Percentiles rank a stretch among this genome's conserved stretches.
Conservation (phyloP, 2,888 invertebrate species). For the Ariolimax columbianus region DNA sequence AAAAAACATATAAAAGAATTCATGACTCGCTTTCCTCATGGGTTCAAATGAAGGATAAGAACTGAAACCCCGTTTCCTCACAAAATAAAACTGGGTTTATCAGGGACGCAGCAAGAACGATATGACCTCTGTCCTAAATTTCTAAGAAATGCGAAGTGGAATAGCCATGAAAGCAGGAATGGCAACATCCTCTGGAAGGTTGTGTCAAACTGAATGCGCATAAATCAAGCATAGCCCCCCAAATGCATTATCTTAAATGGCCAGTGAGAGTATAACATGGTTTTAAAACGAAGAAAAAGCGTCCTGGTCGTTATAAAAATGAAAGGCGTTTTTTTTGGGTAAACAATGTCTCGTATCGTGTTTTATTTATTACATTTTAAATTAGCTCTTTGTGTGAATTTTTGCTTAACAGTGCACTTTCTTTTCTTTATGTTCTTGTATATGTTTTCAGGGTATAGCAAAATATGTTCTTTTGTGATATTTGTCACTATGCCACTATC, state of each 20-base stretch:
- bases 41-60: too few species aligned
- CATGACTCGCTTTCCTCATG: too few species aligned
- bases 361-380: too few species aligned
- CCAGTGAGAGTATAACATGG: neutral
- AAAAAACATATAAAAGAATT: too few species aligned
- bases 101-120: neutral
- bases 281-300: neutral
- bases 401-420: too few species aligned
- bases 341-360: neutral
- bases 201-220: slow-evolving; percentile 28
- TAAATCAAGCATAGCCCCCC: slow-evolving; percentile 9
- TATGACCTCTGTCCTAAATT: neutral
- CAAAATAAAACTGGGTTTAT: slow-evolving; percentile 3
- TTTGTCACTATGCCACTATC: too few species aligned
- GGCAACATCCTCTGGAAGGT: neutral
- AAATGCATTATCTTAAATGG: slow-evolving; percentile 27
- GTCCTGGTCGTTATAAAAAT: neutral
- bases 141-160: slow-evolving; percentile 3
- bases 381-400: too few species aligned
- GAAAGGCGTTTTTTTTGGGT: neutral
- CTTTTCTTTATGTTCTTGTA: too few species aligned
- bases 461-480: too few species aligned
- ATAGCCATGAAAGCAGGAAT: neutral
- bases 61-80: neutral
- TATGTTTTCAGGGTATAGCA: too few species aligned